Evolutionary conservation across 2,888 invertebrate genomes (phyloP).

Genomic region (Apodemia hepburni): DNA sequence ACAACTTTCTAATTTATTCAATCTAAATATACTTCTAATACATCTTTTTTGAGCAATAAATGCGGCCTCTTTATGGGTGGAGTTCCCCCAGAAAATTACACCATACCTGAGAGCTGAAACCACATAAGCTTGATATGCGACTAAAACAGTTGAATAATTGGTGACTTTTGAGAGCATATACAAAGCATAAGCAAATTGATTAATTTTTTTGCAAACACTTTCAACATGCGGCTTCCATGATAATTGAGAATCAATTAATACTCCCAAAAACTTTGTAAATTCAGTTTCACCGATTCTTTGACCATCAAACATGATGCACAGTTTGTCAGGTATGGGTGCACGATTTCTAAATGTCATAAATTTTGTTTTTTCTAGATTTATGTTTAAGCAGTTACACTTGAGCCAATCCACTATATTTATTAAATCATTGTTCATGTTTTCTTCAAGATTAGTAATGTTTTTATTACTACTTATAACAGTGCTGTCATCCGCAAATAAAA

Average conservation of each 20-base stretch:
- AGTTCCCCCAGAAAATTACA: neutral
- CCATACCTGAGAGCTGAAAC: neutral
- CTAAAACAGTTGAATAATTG: neutral
- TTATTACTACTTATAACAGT: neutral
- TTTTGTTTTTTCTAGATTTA: neutral
- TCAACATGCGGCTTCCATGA: neutral
- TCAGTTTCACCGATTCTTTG: neutral
- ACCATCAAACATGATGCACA: neutral
- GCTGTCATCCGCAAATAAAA: neutral
- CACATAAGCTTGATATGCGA: neutral
- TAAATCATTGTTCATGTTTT: neutral
- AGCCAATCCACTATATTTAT: neutral
- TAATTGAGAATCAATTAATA: neutral
- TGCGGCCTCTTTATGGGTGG: neutral
- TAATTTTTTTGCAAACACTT: neutral
- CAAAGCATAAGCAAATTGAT: neutral
- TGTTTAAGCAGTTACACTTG: neutral
- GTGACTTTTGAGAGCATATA: constrained; percentile 1
- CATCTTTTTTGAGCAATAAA: neutral
- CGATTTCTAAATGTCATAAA: neutral
- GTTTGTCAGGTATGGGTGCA: neutral
- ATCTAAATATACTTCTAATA: neutral
- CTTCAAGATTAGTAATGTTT: neutral
- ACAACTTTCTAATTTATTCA: neutral
- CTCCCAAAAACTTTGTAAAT: neutral